Base-by-base conservation (phyloP, 2,888 invertebrate genomes). In the Sphecodes monilicornis region DNA sequence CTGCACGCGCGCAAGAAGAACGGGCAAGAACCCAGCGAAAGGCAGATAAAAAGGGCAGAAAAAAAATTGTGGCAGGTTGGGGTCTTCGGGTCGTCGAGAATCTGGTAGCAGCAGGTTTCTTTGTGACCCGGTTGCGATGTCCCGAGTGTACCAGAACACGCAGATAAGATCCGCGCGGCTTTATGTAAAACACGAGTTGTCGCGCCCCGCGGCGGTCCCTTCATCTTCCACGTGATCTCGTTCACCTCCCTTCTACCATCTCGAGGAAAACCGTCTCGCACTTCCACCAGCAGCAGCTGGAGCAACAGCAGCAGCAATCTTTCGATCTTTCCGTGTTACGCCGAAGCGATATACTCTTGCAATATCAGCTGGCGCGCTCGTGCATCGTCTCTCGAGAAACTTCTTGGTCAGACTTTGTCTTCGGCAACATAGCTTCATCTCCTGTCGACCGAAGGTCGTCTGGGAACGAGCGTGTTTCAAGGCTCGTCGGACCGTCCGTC, bases 141-240 rank as follows among this genome's bases (percentile, higher is more conserved):
- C 80, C 79, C 43, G 46, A 80, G 78, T 84, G 73, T 79, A 78
- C 84, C 84, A 74, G 76, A 75, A 69, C 22, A 78, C 22, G 16
- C 57, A 91, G 92, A 93, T 91, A 91, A 92, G 90, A 92, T 93
- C 90, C 91, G 81, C 91, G 84, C 85, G 83, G 86, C 89, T 90
- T n/a, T 90, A 91, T 90, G 90, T 92, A 91, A 92, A 92, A 92
- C 92, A 92, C 91, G 88, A 91, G 90, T 91, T 90, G 91, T 91
- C 90, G 89, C 92, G 88, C 91, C 90, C 90, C 86, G 78, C 84
- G 78, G 78, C 83, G 79, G 75, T 75, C 87, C 85, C 81, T 89
- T 85, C 87, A 74, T 88, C 87, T 88, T 71, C 77, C 86, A 72
- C 78, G 76, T 50, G 69, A 43, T 79, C 82, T 74, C 54, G 80